Base-by-base conservation (phyloP, 2,797 vertebrate species). In the Neosilurus hyrtlii region DNA sequence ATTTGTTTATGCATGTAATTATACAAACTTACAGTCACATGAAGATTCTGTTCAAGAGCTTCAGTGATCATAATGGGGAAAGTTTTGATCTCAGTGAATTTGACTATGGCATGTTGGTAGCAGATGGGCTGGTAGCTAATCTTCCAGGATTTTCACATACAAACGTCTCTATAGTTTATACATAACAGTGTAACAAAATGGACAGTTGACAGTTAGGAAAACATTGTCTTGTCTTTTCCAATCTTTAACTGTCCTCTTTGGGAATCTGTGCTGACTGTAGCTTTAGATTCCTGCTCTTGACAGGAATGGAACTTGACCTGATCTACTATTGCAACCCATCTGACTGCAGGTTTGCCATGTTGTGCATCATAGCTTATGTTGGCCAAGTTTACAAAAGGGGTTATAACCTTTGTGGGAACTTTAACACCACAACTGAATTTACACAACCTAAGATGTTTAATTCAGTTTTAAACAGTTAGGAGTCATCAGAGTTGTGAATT, bases 401-500 rank as follows among this genome's bases (percentile, higher is more conserved):
- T 2, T 26, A 72, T 35, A 75, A 59, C 3, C 14, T 57, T 49
- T 62, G 24, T 4, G 22, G 22, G 3, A 70, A 35, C 62, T 15
- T 24, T 63, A 30, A 73, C 16, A 63, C 12, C 24, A 54, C 62
- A 72, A 18, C 49, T 18, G 24, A 72, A 56, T 56, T 70, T 43
- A 70, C 6, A 61, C 18, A 62, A 79, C 24, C 11, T 49, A 15
- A 12, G 16, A 65, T 26, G 22, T 80, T 84, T 66, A 67, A 74
- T 83, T 79, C 57, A 63, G 16, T 54, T 71, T 51, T 24, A 77
- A 16, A 24, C 11, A 22, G 20, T 56, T 30, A 57, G 10, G 52
- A 63, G 51, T 78, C 59, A 68, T 59, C n/a, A 83, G 15, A 63
- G n/a, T 18, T 79, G 75, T 63, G 24, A 78, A 66, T 43, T 14